Evolutionary conservation across 2,797 vertebrate species (phyloP), one percentile per base, ranked within the genome.

Genomic region (Clarias laeviceps): DNA sequence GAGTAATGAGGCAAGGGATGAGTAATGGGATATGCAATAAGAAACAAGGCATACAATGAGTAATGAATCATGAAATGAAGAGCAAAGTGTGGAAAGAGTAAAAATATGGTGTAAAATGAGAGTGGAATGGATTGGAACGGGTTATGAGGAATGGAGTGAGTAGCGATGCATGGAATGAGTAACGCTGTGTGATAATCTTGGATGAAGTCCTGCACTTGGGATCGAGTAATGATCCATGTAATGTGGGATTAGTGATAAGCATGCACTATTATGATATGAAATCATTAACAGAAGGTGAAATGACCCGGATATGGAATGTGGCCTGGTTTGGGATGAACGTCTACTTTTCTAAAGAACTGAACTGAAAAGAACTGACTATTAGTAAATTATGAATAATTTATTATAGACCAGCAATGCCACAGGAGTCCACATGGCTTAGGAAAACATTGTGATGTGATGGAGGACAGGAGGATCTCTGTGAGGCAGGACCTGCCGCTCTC

Each of bases 401-500:
- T 64, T 9, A 80, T 24, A 18, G 24, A 64, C 5, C 20, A 64
- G 14, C 24, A 50, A 40, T 9, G 34, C 34, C 77, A 62, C 22
- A 5, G 34, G 37, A 64, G 24, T 64, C 12, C 45, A 2, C 45
- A 11, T 27, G 61, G 37, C 40, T 29, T 29, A 65, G 78, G 17
- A 80, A 65, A 80, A 20, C n/a, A 62, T 27, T 50, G 24, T 29
- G 61, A 65, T 80, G 37, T 50, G 76, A 29, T 70, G 22, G 56
- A 61, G 54, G 66, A 61, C 29, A 59, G 66, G 22, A 61, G 56
- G 78, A 27, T 65, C 34, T 80, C 61, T 6, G 27, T 80, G 32
- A 86, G 73, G 45, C 64, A 34, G 59, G 76, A 80, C 78, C 37
- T 65, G 34, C 78, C 65, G 61, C 78, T 80, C 78, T 50, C 66